Evolutionary conservation across 2,888 invertebrate genomes (phyloP).

Genomic region (Nomada fabriciana): DNA sequence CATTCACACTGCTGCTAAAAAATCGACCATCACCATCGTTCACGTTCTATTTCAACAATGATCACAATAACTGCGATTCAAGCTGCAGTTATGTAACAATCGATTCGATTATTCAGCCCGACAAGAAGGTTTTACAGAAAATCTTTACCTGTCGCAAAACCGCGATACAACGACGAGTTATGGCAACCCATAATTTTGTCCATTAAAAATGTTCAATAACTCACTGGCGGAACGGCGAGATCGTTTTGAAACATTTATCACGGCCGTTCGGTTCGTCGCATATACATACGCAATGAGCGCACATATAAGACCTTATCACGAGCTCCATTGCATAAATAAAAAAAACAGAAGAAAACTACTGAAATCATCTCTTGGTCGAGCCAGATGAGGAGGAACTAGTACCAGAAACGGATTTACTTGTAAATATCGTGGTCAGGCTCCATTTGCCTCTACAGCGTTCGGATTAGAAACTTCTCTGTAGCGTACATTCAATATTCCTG

Average conservation of each 20-base stretch:
- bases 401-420: slow-evolving; percentile 34
- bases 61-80: background rate
- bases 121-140: background rate
- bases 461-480: background rate
- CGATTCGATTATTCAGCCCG: background rate
- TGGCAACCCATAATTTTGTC: slow-evolving; percentile 14
- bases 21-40: background rate
- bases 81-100: background rate
- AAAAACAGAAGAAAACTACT: slow-evolving; percentile 18
- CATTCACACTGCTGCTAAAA: background rate
- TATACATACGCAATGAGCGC: slow-evolving; percentile 14
- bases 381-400: slow-evolving; percentile 27
- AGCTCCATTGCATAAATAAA: slow-evolving; percentile 38
- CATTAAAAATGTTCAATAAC: slow-evolving; percentile 16
- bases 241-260: slow-evolving; percentile 31
- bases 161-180: slow-evolving; percentile 21
- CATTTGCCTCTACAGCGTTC: slow-evolving; percentile 1
- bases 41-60: background rate
- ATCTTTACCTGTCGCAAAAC: background rate
- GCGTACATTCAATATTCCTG: background rate
- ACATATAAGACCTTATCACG: slow-evolving; percentile 50
- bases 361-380: slow-evolving; percentile 44
- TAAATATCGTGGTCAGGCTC: slow-evolving; percentile 32
- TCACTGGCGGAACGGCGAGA: slow-evolving; percentile 16
- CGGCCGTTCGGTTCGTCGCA: slow-evolving; percentile 8